Evolutionary conservation across 2,113 vertebrate genomes (phyloP).

Genomic region (Neogale vison): DNA sequence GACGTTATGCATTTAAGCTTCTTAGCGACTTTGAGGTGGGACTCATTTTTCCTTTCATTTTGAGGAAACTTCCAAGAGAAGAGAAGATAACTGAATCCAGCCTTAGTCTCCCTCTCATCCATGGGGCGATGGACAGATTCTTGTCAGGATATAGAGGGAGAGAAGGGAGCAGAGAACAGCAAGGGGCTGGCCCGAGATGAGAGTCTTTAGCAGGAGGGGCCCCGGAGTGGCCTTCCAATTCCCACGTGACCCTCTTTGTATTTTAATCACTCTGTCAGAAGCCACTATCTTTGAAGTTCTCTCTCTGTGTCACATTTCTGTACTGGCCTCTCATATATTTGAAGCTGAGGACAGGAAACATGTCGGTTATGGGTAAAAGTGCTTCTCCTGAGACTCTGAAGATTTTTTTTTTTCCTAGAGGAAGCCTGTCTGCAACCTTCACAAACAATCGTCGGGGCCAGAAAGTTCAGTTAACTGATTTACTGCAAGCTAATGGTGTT

Average conservation of each 20-base stretch:
- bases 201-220: neutral
- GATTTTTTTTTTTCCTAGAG: slow-evolving; percentile 20
- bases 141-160: neutral
- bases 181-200: neutral
- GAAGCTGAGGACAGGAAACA: slow-evolving; percentile 42
- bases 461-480: neutral
- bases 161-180: neutral
- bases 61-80: neutral
- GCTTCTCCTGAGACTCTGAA: slow-evolving; percentile 27
- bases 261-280: neutral
- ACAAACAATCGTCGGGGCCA: neutral
- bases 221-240: neutral
- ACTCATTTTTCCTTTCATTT: neutral
- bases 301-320: neutral
- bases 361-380: neutral
- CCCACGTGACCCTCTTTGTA: neutral
- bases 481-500: neutral
- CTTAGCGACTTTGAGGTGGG: neutral
- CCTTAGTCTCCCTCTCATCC: neutral
- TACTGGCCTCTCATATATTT: neutral
- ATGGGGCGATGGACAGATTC: neutral
- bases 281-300: neutral
- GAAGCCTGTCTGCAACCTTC: neutral
- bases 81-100: neutral
- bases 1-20: neutral